Evolutionary conservation across 2,113 vertebrate species (phyloP), one percentile per base, ranked within the genome.

Genomic region (Bos taurus): DNA sequence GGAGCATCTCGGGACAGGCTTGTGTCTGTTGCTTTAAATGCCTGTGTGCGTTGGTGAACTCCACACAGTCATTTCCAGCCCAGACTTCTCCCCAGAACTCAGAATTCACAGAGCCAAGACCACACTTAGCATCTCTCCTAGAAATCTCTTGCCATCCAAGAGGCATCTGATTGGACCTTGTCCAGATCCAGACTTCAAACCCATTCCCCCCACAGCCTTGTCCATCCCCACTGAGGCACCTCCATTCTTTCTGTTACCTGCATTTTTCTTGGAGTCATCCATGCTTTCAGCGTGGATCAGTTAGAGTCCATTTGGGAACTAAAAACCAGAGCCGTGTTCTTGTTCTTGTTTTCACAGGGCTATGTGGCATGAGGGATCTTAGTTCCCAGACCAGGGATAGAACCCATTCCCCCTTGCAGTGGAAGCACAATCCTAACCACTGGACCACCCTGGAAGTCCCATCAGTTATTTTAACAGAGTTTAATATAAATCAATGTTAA

Each of bases 401-500:
- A 81, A 50, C 10, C 46, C 46, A 6, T 0, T 5, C 0, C 48
- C 30, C 48, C 30, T 33, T 33, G 78, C 48, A 52, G 17, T 13
- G 17, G 48, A 81, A 52, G 78, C 30, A 12, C 5, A 19, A 11
- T 81, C 30, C 48, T 81, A 21, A 81, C 30, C 30, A 7, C 30
- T 81, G 78, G 3, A 52, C 28, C 28, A 12, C 28, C 78, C 52
- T 48, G 33, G 50, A 36, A 36, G 50, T 36, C 30, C 46, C 48
- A 48, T 60, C 48, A 10, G 40, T 50, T 50, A 62, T 40, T 80
- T 87, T 50, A 59, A 81, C 46, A 83, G 43, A 54, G 43, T 60
- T 74, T 50, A 52, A 26, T 82, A 36, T 54, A 84, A 91, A 64
- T 54, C 26, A 52, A 21, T 88, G 54, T 78, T 89, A 95, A 93